A percentile compares a stretch with the other conserved stretches of the same genome.
Evolutionary conservation across 2,888 invertebrate genomes (phyloP).

Genomic region (Drosophila meridionalis): DNA sequence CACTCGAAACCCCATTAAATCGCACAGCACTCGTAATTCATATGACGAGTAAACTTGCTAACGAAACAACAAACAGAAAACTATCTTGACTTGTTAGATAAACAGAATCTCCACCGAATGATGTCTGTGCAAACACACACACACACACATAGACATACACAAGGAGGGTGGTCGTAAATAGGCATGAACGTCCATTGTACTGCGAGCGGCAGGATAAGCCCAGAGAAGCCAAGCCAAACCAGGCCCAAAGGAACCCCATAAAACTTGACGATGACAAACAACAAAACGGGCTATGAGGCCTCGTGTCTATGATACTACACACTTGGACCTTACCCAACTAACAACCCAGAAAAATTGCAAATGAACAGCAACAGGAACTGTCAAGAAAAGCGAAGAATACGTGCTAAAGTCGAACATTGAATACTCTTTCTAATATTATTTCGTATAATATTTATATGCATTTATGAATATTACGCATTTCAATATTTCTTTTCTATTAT

Average conservation of each 20-base stretch:
- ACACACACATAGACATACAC: not conserved
- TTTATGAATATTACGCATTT: no score
- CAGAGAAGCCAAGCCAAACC: slow-evolving; percentile 44
- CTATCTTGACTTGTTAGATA: slow-evolving; percentile 36
- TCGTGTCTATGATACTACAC: slow-evolving; percentile 21
- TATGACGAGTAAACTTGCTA: slow-evolving; percentile 32
- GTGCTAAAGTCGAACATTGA: not conserved
- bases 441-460: not conserved
- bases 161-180: slow-evolving; percentile 53
- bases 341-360: slow-evolving; percentile 49
- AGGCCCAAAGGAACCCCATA: slow-evolving; percentile 58
- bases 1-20: slow-evolving; percentile 31
- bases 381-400: not conserved
- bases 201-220: slow-evolving; percentile 53
- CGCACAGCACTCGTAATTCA: slow-evolving; percentile 54
- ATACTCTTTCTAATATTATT: not conserved
- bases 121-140: slow-evolving; percentile 50
- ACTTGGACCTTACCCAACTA: slow-evolving; percentile 68
- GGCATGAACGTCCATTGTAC: slow-evolving; percentile 64
- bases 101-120: slow-evolving; percentile 39
- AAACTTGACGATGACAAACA: slow-evolving; percentile 75
- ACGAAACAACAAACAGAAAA: slow-evolving; percentile 35
- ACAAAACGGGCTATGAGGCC: slow-evolving; percentile 44
- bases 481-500: no score
- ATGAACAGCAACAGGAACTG: slow-evolving; percentile 29